phyloP scores from a whole-genome alignment of 1,140 invertebrate species.

The Drosophila jambulina region DNA sequence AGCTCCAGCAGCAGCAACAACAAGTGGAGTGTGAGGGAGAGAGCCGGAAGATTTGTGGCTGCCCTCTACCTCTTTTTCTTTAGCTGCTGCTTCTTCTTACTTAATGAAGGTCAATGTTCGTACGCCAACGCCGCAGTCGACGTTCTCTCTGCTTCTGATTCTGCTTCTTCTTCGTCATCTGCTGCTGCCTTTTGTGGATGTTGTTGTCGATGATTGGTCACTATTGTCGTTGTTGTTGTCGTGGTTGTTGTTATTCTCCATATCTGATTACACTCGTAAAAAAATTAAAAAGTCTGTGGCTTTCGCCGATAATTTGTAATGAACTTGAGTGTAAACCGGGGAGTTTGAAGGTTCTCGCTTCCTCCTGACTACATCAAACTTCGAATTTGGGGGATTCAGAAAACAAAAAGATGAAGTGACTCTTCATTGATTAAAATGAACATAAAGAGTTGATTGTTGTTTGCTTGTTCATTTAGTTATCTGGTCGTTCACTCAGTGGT shows the following conservation, averaged over 20 bases:
- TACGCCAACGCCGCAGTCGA: slow-evolving; percentile 47
- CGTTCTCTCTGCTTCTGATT: slow-evolving; percentile 39
- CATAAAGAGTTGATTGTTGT: neutral
- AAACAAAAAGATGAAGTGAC: neutral
- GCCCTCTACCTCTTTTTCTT: slow-evolving; percentile 29
- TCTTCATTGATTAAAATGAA: neutral
- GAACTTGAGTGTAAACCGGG: neutral
- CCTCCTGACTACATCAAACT: neutral
- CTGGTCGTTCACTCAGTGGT: neutral
- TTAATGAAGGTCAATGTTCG: slow-evolving; percentile 82
- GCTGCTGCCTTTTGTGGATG: slow-evolving; percentile 39
- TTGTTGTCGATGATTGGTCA: slow-evolving; percentile 54
- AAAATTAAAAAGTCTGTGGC: slow-evolving; percentile 1
- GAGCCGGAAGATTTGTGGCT: slow-evolving; percentile 52
- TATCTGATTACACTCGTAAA: slow-evolving; percentile 44
- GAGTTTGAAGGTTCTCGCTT: neutral
- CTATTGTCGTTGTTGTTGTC: slow-evolving; percentile 21
- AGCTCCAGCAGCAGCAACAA: slow-evolving; percentile 14
- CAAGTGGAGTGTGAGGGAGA: slow-evolving; percentile 15
- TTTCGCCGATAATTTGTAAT: slow-evolving; percentile 9
- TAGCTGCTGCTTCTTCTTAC: slow-evolving; percentile 53
- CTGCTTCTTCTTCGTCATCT: slow-evolving; percentile 16
- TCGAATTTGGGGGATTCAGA: neutral
- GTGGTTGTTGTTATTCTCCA: slow-evolving; percentile 9
- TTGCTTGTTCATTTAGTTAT: neutral